Evolutionary conservation across 1,140 invertebrate species (phyloP).

Genomic region (Pogonomyrmex californicus): DNA sequence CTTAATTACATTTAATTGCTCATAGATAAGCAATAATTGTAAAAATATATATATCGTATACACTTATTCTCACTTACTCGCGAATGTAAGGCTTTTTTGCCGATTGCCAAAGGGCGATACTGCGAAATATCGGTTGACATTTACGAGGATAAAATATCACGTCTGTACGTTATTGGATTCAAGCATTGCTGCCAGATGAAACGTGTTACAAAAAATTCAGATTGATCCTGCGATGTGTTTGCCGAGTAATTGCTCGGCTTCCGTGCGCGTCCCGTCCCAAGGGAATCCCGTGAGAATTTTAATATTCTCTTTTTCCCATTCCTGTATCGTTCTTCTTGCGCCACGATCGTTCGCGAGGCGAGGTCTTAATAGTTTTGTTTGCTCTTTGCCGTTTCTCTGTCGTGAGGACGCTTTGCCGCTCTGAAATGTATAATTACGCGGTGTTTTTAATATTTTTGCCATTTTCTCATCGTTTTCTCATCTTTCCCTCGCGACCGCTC

Average conservation of each 20-base stretch:
- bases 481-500: conserved; percentile 16
- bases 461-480: neutral
- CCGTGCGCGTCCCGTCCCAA: neutral
- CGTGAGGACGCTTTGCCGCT: conserved; percentile 15
- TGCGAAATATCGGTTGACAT: neutral
- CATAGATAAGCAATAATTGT: conserved; percentile 2
- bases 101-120: neutral
- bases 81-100: neutral
- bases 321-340: neutral
- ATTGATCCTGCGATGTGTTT: conserved; percentile 42
- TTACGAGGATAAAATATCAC: neutral
- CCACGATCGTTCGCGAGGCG: conserved; percentile 25
- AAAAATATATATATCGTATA: neutral
- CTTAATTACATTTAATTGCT: conserved; percentile 4
- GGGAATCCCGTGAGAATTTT: neutral
- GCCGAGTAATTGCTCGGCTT: conserved; percentile 47
- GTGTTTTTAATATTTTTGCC: conserved; percentile 43
- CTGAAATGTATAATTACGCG: conserved; percentile 46
- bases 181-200: neutral
- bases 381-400: conserved; percentile 23
- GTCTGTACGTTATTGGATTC: conserved; percentile 8
- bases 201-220: neutral
- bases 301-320: conserved; percentile 42
- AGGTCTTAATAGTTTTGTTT: conserved; percentile 52
- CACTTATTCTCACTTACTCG: neutral